phyloP scores from a whole-genome alignment of 2,113 vertebrate genomes.

The Chlorodrepanis virens region DNA sequence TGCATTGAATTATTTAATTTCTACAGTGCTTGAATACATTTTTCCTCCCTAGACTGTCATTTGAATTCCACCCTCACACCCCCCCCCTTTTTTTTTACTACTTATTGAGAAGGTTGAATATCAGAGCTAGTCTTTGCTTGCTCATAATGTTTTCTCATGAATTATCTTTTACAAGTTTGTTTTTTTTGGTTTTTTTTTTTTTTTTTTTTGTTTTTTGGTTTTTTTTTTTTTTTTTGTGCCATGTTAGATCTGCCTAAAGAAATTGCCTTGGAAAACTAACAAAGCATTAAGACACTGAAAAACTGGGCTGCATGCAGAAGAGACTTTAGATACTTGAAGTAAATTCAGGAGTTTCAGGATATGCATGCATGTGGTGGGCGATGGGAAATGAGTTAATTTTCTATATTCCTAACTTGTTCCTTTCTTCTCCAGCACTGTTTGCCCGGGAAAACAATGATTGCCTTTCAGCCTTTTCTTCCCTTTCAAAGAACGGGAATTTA shows the following conservation, averaged over 20 bases:
- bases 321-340: neutral
- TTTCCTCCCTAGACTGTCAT: neutral
- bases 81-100: neutral
- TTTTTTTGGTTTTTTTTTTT: neutral
- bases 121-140: neutral
- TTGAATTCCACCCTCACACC: accelerated
- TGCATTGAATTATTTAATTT: neutral
- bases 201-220: no score
- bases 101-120: neutral
- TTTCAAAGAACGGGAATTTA: constrained; percentile 33
- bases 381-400: constrained; percentile 45
- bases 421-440: constrained; percentile 28
- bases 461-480: constrained; percentile 40
- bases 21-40: neutral
- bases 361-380: neutral
- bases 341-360: neutral
- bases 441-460: constrained; percentile 31
- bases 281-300: neutral
- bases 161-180: neutral
- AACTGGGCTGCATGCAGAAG: neutral
- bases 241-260: neutral
- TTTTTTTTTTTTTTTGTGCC: neutral
- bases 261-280: neutral
- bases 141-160: neutral
- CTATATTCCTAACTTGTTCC: constrained; percentile 35